A percentile compares a stretch with the other conserved stretches of the same genome.
These are phyloP conservation scores for Thecocarcelia acutangulata DNA, from an alignment of 2,888 invertebrate species.

Conservation along the genomic window DNA sequence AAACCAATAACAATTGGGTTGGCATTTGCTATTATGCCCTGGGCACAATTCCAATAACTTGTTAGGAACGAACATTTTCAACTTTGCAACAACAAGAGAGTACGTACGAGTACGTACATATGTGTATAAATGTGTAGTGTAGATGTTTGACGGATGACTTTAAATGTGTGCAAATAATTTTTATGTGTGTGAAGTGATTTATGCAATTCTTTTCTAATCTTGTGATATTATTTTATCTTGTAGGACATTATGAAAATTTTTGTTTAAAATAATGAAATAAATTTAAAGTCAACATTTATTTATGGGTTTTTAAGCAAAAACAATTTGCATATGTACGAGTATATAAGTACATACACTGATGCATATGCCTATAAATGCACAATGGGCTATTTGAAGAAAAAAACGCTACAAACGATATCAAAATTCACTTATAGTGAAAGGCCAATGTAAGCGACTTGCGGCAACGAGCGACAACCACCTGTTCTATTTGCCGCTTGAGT, in stretches of 20 bases:
- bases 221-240: too few relatives aligned
- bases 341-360: too few relatives aligned
- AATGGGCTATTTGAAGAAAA: too few relatives aligned
- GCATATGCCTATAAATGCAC: too few relatives aligned
- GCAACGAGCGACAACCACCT: too few relatives aligned
- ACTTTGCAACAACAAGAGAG: background rate
- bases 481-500: too few relatives aligned
- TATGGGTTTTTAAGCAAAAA: background rate
- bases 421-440: too few relatives aligned
- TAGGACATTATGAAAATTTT: background rate
- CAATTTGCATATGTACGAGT: background rate
- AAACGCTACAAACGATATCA: too few relatives aligned
- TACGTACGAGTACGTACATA: background rate
- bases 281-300: too few relatives aligned
- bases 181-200: slow-evolving; percentile 16
- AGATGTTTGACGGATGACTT: slow-evolving; percentile 17
- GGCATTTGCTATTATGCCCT: slow-evolving; percentile 25
- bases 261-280: too few relatives aligned
- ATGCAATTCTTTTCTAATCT: background rate
- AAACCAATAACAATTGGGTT: slow-evolving; percentile 26
- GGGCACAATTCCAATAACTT: slow-evolving; percentile 59
- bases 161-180: slow-evolving; percentile 3
- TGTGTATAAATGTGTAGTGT: too few relatives aligned
- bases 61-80: background rate
- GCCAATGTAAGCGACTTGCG: too few relatives aligned